These are phyloP conservation scores for Brachionus calyciflorus DNA, from an alignment of 1,140 invertebrate species.

Conservation along the genomic window DNA sequence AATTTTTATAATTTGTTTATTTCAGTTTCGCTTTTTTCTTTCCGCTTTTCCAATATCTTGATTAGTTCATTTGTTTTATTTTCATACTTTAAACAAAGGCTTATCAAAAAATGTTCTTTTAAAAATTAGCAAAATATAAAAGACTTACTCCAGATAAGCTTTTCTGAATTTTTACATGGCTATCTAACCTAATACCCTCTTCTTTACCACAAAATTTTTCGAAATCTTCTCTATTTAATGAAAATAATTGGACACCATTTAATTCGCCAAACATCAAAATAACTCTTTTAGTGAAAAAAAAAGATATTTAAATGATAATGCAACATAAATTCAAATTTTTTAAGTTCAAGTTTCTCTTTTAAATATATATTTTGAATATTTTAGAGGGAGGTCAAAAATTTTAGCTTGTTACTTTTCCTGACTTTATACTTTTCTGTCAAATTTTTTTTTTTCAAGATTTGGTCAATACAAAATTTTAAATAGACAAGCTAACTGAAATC, in stretches of 20 bases:
- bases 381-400: too few species aligned
- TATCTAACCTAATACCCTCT: slow-evolving; percentile 72
- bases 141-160: slow-evolving; percentile 70
- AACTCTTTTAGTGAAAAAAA: slow-evolving; percentile 58
- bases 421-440: too few species aligned
- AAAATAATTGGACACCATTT: slow-evolving; percentile 71
- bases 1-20: background rate
- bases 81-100: background rate
- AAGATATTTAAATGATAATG: too few species aligned
- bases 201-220: slow-evolving; percentile 69
- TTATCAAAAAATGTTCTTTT: background rate
- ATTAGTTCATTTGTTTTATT: background rate
- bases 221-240: slow-evolving; percentile 66
- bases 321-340: too few species aligned
- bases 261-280: slow-evolving; percentile 68
- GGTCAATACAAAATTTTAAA: too few species aligned
- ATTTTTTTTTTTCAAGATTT: too few species aligned
- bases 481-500: too few species aligned
- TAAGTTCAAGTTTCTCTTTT: too few species aligned
- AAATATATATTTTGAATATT: too few species aligned
- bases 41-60: background rate
- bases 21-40: slow-evolving; percentile 21
- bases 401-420: too few species aligned
- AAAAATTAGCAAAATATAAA: background rate
- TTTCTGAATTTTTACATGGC: slow-evolving; percentile 72